Conservation (phyloP, 2,113 vertebrate species). For the Rhinopithecus roxellana region DNA sequence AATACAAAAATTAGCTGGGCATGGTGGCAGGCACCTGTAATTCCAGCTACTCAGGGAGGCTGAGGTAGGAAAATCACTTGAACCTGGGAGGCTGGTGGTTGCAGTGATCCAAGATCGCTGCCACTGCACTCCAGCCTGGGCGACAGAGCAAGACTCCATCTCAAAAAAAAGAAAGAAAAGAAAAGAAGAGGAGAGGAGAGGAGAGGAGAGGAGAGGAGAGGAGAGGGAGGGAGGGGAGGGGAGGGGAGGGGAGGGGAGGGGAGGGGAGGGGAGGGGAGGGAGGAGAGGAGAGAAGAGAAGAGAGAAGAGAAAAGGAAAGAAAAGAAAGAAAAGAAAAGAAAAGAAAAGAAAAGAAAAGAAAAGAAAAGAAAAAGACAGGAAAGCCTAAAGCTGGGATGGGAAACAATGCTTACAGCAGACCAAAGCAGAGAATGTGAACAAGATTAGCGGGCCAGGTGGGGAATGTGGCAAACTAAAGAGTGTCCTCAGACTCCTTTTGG, state of each 20-base stretch:
- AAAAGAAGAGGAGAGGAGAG: neutral
- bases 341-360: no score
- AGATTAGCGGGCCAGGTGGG: neutral
- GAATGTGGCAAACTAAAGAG: neutral
- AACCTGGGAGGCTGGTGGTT: no score
- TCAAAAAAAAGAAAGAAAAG: neutral
- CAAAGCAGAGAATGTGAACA: neutral
- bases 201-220: neutral
- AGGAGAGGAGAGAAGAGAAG: no score
- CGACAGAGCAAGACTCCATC: no score
- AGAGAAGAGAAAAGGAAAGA: no score
- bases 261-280: rapidly evolving
- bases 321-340: no score
- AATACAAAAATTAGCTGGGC: no score
- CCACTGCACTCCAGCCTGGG: no score
- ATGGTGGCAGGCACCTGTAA: no score
- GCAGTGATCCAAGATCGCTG: no score
- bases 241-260: rapidly evolving
- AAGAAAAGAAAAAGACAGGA: neutral
- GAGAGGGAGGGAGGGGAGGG: rapidly evolving
- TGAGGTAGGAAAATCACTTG: no score
- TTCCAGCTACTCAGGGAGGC: no score
- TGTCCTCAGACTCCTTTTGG: neutral
- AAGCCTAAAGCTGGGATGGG: neutral
- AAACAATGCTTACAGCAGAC: neutral